Conservation (phyloP, 2,888 invertebrate genomes). For the Cheilosia pagana region DNA sequence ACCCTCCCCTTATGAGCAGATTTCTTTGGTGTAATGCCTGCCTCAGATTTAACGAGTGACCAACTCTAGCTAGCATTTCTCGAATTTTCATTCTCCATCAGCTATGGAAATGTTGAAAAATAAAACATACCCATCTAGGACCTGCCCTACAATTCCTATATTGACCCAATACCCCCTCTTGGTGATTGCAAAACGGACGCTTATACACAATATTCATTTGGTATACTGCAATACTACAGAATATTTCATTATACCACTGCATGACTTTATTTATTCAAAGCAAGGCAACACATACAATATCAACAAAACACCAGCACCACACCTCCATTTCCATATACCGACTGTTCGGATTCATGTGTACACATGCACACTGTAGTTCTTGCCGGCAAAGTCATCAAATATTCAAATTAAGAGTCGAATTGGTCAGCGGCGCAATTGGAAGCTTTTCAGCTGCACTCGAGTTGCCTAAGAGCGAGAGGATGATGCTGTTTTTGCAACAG, state of each 20-base stretch:
- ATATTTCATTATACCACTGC: slow-evolving; percentile 62
- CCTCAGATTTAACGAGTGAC: no score
- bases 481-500: slow-evolving; percentile 54
- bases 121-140: no score
- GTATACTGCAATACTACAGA: slow-evolving; percentile 39
- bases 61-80: no score
- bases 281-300: slow-evolving; percentile 28
- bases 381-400: slow-evolving; percentile 71
- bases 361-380: slow-evolving; percentile 41
- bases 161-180: background rate
- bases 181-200: slow-evolving; percentile 1
- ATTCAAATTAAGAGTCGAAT: slow-evolving; percentile 75
- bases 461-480: slow-evolving; percentile 7
- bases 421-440: slow-evolving; percentile 71
- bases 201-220: slow-evolving; percentile 39
- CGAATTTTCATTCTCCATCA: no score
- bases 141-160: background rate
- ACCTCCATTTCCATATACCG: no score
- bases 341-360: background rate
- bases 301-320: background rate
- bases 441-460: slow-evolving; percentile 56
- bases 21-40: no score
- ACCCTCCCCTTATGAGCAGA: no score
- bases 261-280: slow-evolving; percentile 70
- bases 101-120: no score